A percentile compares a stretch with the other conserved stretches of the same genome.
These are phyloP conservation scores for Iphiclides podalirius DNA, from an alignment of 2,888 invertebrate genomes.

Conservation along the genomic window DNA sequence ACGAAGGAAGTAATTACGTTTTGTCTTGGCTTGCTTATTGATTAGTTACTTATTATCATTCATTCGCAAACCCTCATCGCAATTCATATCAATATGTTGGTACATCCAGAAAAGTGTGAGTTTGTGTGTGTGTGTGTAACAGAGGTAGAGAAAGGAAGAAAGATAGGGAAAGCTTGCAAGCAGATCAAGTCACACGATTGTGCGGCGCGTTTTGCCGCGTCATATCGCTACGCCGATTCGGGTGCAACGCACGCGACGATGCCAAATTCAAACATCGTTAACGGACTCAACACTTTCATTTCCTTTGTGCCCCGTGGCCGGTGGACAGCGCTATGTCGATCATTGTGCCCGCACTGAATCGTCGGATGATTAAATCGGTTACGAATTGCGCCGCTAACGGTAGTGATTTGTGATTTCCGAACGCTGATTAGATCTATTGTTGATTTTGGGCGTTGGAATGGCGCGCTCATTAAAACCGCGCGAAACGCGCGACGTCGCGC, in stretches of 20 bases:
- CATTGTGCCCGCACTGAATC: conserved; percentile 54
- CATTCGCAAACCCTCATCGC: too few species aligned
- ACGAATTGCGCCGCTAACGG: conserved; percentile 40
- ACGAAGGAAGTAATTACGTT: too few species aligned
- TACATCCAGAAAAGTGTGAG: too few species aligned
- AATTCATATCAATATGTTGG: too few species aligned
- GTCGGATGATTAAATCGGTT: conserved; percentile 59
- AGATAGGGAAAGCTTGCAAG: conserved; percentile 15
- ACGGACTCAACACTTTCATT: conserved; percentile 64
- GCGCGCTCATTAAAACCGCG: conserved; percentile 46
- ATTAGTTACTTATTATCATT: too few species aligned
- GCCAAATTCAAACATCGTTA: conserved; percentile 35
- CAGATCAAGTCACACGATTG: conserved; percentile 25
- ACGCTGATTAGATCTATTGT: conserved; percentile 69
- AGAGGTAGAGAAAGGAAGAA: too few species aligned
- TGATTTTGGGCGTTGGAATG: conserved; percentile 39
- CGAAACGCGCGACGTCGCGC: conserved; percentile 18
- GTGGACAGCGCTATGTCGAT: conserved; percentile 70
- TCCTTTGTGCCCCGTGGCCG: conserved; percentile 59
- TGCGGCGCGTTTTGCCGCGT: conserved; percentile 36
- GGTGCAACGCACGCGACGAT: conserved; percentile 23
- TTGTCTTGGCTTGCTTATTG: too few species aligned
- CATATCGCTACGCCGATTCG: conserved; percentile 37
- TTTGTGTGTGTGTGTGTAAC: too few species aligned
- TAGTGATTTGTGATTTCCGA: conserved; percentile 56